These are phyloP conservation scores for Hyperopisus bebe DNA, from an alignment of 2,113 vertebrate species.

Conservation along the genomic window DNA sequence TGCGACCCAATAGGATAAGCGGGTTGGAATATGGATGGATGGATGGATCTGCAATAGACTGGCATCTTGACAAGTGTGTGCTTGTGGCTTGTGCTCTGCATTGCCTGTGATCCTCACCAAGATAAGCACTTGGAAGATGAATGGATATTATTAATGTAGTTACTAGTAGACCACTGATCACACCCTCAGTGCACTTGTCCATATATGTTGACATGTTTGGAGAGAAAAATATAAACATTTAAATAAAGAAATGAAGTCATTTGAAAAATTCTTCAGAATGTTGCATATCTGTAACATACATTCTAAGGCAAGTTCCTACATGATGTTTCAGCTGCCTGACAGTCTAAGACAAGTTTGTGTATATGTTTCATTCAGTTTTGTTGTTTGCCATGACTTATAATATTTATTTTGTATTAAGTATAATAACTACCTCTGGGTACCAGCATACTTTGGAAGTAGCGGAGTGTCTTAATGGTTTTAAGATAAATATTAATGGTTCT, in stretches of 20 bases:
- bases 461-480: neutral
- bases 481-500: neutral
- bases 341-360: neutral
- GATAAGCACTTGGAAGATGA: neutral
- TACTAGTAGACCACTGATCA: neutral
- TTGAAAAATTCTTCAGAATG: neutral
- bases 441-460: neutral
- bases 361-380: neutral
- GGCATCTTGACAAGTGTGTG: neutral
- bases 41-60: neutral
- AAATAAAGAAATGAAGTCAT: neutral
- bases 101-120: neutral
- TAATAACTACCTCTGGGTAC: neutral
- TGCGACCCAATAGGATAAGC: too few relatives aligned
- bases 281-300: neutral
- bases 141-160: neutral
- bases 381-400: neutral
- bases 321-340: neutral
- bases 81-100: neutral
- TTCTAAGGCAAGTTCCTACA: neutral
- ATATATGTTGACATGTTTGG: neutral
- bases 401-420: neutral
- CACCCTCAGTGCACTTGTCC: neutral
- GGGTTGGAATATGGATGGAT: too few relatives aligned
- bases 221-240: neutral